phyloP scores from a whole-genome alignment of 2,113 vertebrate genomes.

The Takifugu flavidus region DNA sequence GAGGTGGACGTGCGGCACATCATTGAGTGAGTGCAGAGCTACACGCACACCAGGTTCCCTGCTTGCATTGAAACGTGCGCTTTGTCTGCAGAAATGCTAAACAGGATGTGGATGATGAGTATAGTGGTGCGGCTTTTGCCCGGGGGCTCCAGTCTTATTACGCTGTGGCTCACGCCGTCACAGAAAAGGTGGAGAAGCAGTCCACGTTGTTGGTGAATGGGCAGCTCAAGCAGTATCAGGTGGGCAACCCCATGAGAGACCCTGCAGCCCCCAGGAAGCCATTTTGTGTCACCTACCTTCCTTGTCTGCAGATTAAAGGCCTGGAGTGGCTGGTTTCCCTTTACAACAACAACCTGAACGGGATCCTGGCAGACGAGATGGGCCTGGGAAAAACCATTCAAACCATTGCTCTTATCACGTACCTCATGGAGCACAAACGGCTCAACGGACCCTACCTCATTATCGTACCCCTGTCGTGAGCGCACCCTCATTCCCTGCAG shows the following conservation, averaged over 20 bases:
- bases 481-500: neutral
- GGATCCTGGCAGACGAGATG: conserved; percentile 96
- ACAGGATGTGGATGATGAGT: conserved; percentile 95
- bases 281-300: neutral
- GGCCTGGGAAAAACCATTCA: conserved; percentile 97
- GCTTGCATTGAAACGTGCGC: neutral
- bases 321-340: conserved; percentile 94
- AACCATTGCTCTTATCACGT: conserved; percentile 95
- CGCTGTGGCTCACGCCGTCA: conserved; percentile 93
- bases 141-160: conserved; percentile 93
- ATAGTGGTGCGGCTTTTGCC: conserved; percentile 80
- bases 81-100: conserved; percentile 80
- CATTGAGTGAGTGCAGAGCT: conserved; percentile 82
- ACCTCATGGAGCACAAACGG: conserved; percentile 98
- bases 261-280: neutral
- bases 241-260: conserved; percentile 11
- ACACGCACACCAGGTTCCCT: too few relatives aligned
- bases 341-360: conserved; percentile 97
- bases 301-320: conserved; percentile 82
- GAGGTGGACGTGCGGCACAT: conserved; percentile 91
- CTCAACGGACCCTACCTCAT: conserved; percentile 98
- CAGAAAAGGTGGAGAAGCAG: conserved; percentile 91
- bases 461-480: conserved; percentile 96
- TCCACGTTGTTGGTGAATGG: conserved; percentile 91
- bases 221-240: conserved; percentile 94